Base-by-base conservation (phyloP, 1,140 invertebrate genomes). In the Bicyclus anynana region DNA sequence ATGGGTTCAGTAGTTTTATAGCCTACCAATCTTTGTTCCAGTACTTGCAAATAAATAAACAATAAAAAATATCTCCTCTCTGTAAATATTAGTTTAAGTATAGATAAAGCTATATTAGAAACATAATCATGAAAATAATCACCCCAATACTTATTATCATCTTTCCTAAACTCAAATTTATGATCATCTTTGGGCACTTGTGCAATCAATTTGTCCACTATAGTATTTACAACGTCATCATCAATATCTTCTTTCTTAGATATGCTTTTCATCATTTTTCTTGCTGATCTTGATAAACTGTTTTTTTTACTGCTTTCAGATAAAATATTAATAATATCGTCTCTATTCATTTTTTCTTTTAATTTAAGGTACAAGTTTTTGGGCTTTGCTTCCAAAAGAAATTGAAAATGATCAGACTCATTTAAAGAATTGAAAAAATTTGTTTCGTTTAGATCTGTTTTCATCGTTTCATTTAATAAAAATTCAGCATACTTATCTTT, bases 291-390 rank as follows among this genome's bases (percentile, higher is more conserved):
- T 7, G 67, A 53, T 7, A 83, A 33, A n/a, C 54, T 63, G n/a
- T 38, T 69, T 2, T 23, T 55, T 14, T 58, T 27, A 13, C 59
- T 58, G 65, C 23, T 69, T 35, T 77, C 62, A 33, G 69, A 57
- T n/a, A 86, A n/a, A 44, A 82, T 67, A 18, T 65, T 75, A 26
- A 81, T 44, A 7, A 87, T 69, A 51, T 87, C 81, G 64, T 87
- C 79, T 56, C 84, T 62, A 33, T 79, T 87, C 76, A 85, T 85
- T 16, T 77, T 80, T 47, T 80, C 69, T 58, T 87, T 87, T 4
- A 87, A 52, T 50, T 76, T 76, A 2, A 84, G 53, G 55, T 83
- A 84, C 26, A 84, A 55, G 59, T 62, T 82, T 56, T 80, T 81
- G 0, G 69, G 53, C 53, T 74, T 78, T 5, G 67, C 68, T 4